Evolutionary conservation across 2,113 vertebrate species (phyloP), one percentile per base, ranked within the genome.

Genomic region (Corythoichthys intestinalis): DNA sequence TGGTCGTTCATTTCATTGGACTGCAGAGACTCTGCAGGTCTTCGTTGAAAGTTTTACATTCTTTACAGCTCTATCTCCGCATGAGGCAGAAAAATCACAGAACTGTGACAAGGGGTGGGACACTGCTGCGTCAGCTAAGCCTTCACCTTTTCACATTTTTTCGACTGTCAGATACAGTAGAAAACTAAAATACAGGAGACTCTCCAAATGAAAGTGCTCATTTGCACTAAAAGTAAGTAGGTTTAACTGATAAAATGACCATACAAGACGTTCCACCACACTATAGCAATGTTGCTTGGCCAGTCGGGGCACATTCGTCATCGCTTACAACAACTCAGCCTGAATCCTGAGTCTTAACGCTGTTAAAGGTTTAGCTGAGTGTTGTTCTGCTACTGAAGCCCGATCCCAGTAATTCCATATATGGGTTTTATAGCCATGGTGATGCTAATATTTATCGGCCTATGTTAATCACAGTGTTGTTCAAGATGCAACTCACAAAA

Each of bases 231-330:
- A 63, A 6, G 20, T 8, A 28, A 44, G n/a, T 52, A 9, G 4
- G 47, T 37, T 66, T 66, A 38, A 38, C 39, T 37, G 6, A 38
- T 9, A 52, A 38, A 3, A 11, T 2, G 2, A 7, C 17, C 48
- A 47, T 35, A 35, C 2, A 0, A 2, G 39, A 9, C 66, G 78
- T 17, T 79, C 61, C 71, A 75, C 64, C 79, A 77, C 77, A 74
- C 14, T 34, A 71, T 12, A 39, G 37, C 57, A 71, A 82, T 81
- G 76, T 39, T 62, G 20, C 69, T 49, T 41, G 68, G 86, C 90
- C 72, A 67, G 91, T 86, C 38, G 2, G 69, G 56, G 63, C 37
- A 57, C 87, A 86, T 86, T 79, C 71, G 72, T 85, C 53, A 53
- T 68, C 17, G 57, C 52, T 71, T 47, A 5, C 70, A 49, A 20